These are phyloP conservation scores for Epirrhoe tristata DNA, from an alignment of 2,888 invertebrate species.

Conservation along the genomic window DNA sequence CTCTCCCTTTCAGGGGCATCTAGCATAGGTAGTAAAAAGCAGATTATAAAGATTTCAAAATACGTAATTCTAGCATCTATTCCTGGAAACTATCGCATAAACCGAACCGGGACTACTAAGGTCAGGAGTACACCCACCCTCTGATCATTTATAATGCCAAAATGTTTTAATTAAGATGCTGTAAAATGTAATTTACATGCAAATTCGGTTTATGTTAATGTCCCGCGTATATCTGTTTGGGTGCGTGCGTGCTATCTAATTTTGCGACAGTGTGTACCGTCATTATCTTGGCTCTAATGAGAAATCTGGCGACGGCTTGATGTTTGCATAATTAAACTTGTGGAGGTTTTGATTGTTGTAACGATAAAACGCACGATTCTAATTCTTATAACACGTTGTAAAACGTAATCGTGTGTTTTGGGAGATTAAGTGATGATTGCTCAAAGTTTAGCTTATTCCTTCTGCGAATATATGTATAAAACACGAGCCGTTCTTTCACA, in stretches of 20 bases:
- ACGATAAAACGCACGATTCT: conserved; percentile 76
- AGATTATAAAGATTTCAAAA: too few relatives aligned
- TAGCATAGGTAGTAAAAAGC: too few relatives aligned
- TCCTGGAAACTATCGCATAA: conserved; percentile 73
- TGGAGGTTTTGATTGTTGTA: conserved; percentile 81
- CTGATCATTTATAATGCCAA: conserved; percentile 87
- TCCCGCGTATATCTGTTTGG: conserved; percentile 85
- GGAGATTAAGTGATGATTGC: conserved; percentile 10
- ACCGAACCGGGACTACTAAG: conserved; percentile 65
- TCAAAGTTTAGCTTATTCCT: background rate
- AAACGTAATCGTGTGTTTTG: conserved; percentile 8
- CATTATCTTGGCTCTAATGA: conserved; percentile 86
- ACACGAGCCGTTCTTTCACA: too few relatives aligned
- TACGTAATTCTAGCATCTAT: conserved; percentile 33
- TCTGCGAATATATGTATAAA: too few relatives aligned
- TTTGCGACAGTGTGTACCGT: conserved; percentile 85
- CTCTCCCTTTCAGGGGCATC: too few relatives aligned
- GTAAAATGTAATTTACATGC: conserved; percentile 87
- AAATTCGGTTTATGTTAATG: conserved; percentile 87
- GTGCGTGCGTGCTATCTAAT: conserved; percentile 85
- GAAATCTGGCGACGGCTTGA: conserved; percentile 85
- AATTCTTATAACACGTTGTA: conserved; percentile 36
- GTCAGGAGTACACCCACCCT: conserved; percentile 72
- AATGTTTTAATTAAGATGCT: conserved; percentile 87
- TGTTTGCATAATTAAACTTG: conserved; percentile 86